Base-by-base conservation (phyloP, 2,113 vertebrate genomes). In the Colistium nudipinnis region DNA sequence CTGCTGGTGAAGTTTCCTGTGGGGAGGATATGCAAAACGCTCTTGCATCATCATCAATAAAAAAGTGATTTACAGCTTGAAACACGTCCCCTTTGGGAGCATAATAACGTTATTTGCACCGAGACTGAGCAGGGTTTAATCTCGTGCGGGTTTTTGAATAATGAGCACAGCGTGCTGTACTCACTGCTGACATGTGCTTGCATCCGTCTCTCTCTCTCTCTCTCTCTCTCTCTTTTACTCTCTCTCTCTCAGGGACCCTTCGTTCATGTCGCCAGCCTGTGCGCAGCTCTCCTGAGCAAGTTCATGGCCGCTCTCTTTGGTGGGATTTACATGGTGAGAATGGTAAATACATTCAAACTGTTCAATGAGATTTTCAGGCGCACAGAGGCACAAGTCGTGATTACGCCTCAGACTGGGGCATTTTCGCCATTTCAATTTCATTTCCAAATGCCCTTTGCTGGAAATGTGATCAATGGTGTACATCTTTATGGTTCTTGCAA, bases 221-320 rank as follows among this genome's bases (percentile, higher is more conserved):
- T n/a, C n/a, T n/a, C n/a, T n/a, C n/a, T n/a, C n/a, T n/a, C n/a
- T 28, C 27, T 4, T 70, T 27, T 43, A 5, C 39, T 12, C 1
- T 43, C 35, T 83, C 57, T 17, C 74, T 51, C 38, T 24, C 63
- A 93, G 92, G 92, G 92, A 22, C 92, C 92, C 7, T 93, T 93
- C 48, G 97, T 99, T 69, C 97, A 99, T 31, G 96, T 99, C 0
- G 97, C 97, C 80, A 99, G 97, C 83, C 92, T 98, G 89, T 98
- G 97, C 0, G 97, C 96, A 0, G 93, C 96, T 28, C 92, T 98
- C 24, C 93, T 99, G 73, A 96, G 97, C 91, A 98, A 95, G 90
- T 95, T 97, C 78, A 96, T 97, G 87, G 96, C 96, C 6, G 96
- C 97, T 33, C 90, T 98, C 35, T 99, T 98, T 0, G 97, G 97